These are phyloP conservation scores for Hypanus sabinus DNA, from an alignment of 2,113 vertebrate genomes.

Conservation along the genomic window DNA sequence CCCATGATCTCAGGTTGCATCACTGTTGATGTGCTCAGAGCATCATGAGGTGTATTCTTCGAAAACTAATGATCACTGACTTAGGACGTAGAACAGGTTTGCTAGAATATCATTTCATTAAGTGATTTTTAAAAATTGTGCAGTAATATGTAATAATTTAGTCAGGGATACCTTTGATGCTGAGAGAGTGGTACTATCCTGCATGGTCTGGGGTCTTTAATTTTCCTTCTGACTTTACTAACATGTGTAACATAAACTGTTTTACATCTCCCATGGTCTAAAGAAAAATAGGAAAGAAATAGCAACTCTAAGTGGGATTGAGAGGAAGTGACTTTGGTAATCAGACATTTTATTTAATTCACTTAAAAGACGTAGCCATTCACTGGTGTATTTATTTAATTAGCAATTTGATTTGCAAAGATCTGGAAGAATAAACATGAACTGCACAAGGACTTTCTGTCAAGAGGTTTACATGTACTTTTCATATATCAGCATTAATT, in stretches of 20 bases:
- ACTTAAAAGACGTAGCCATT: slow-evolving; percentile 32
- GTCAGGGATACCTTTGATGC: neutral
- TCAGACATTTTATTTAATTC: slow-evolving; percentile 30
- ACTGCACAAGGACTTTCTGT: slow-evolving; percentile 36
- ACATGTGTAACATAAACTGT: neutral
- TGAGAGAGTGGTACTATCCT: neutral
- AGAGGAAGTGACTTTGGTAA: slow-evolving; percentile 27
- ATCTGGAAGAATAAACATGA: slow-evolving; percentile 38
- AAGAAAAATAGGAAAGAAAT: neutral
- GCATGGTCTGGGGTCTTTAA: neutral
- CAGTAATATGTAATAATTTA: neutral
- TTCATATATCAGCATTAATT: slow-evolving; percentile 36
- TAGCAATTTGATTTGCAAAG: slow-evolving; percentile 33
- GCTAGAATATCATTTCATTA: neutral
- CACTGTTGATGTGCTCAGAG: no score
- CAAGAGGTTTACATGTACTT: slow-evolving; percentile 35
- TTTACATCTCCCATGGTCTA: slow-evolving; percentile 27
- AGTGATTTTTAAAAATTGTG: neutral
- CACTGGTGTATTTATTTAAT: slow-evolving; percentile 36
- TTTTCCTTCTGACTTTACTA: neutral
- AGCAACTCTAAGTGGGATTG: neutral
- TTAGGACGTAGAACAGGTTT: neutral
- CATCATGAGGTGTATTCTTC: no score
- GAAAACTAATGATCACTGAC: neutral
- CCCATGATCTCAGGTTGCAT: no score